Conservation (phyloP, 2,113 vertebrate genomes). For the Arvicanthis niloticus region DNA sequence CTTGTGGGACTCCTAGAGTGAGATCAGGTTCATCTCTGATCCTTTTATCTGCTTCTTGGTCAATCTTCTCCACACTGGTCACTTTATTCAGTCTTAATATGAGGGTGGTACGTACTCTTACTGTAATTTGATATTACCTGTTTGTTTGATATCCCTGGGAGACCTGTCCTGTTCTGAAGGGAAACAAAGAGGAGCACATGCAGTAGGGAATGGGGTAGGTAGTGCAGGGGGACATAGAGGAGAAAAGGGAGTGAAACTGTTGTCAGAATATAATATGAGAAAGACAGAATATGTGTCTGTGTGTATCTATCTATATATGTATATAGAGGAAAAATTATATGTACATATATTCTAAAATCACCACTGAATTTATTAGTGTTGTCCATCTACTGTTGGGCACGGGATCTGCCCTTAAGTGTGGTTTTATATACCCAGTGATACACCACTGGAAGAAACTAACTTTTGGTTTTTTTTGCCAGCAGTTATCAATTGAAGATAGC, state of each 20-base stretch:
- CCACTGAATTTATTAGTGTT: not conserved
- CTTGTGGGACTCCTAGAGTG: not conserved
- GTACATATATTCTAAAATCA: not conserved
- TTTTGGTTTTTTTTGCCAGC: not conserved
- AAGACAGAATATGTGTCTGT: rapidly evolving
- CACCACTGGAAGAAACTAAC: not conserved
- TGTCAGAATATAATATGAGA: rapidly evolving
- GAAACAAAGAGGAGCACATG: not conserved
- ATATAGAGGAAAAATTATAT: too few relatives aligned
- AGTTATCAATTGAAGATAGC: too few relatives aligned
- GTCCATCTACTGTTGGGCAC: not conserved
- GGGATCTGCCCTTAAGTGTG: not conserved
- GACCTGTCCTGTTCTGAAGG: not conserved
- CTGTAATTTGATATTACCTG: not conserved
- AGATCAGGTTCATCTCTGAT: not conserved
- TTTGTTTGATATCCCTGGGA: not conserved
- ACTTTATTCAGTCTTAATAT: not conserved
- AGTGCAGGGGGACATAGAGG: too few relatives aligned
- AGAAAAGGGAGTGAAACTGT: not conserved
- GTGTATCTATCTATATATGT: not conserved
- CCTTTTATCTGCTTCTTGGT: not conserved
- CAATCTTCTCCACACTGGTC: not conserved
- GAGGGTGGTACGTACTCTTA: not conserved
- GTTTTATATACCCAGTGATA: not conserved
- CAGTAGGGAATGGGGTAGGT: not conserved